Evolutionary conservation across 2,113 vertebrate species (phyloP), one percentile per base, ranked within the genome.

Genomic region (Oncorhynchus clarkii): DNA sequence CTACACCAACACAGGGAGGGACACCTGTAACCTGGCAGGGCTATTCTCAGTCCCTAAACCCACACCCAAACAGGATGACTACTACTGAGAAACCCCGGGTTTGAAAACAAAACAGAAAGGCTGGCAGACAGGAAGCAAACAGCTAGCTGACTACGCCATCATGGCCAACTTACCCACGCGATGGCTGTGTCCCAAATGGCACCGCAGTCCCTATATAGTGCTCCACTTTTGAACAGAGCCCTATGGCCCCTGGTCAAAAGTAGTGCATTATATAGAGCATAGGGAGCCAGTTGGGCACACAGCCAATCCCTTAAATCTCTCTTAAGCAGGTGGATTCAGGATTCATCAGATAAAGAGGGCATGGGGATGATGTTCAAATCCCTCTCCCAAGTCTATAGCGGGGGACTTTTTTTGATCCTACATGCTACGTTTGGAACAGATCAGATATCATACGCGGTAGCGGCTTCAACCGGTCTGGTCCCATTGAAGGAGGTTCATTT

Each of bases 331-430:
- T 91, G 91, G 90, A 92, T 89, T 88, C 88, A 92, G 91, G 89
- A 91, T 89, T 89, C 89, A 91, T 91, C 89, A 90, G 89, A 89
- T 89, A 90, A 89, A 89, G 89, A 91, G 91, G 88, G 88, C 90
- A 90, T 88, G 86, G 87, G 88, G 84, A 90, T 88, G 88, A 86
- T 83, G 85, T 26, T 85, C 84, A 92, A 90, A 92, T 92, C 89
- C 88, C 59, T 62, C 8, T 62, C 16, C n/a, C 59, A 62, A 22
- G 59, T 62, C 59, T 22, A 62, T 62, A 84, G 82, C 71, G 89
- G 84, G 80, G 80, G 89, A 85, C 18, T 24, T 24, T 89, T 88
- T 88, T 85, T 85, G 78, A 83, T 80, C 85, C 84, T 79, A 84
- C 69, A 11, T 18, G 51, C 51, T 18, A 4, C 3, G 0, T 54